Conservation (phyloP, 2,888 invertebrate genomes). For the Syrista parreyssii region DNA sequence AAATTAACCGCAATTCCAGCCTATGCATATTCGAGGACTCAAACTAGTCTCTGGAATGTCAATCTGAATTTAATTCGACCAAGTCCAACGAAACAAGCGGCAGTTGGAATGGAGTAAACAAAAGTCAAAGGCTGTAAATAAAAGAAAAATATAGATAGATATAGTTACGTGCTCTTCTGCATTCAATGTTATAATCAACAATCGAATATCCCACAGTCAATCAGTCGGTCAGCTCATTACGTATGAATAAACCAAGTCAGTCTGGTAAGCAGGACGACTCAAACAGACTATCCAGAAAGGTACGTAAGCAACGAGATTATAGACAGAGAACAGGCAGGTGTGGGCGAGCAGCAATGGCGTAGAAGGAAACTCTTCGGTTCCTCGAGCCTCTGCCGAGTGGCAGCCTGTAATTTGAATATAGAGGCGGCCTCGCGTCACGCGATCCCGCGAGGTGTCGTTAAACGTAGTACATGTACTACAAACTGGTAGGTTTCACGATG, state of each 20-base stretch:
- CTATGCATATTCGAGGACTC: background rate
- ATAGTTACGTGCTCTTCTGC: too few species aligned
- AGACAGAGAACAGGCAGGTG: conserved; percentile 9
- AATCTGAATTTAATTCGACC: background rate
- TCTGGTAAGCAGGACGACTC: background rate
- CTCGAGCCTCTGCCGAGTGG: conserved; percentile 7
- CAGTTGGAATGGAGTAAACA: background rate
- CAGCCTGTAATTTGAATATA: conserved; percentile 17
- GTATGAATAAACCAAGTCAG: background rate
- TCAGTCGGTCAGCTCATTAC: background rate
- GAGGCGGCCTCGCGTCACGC: conserved; percentile 17
- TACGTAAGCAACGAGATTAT: background rate
- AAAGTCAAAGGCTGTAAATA: background rate
- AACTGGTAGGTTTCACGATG: background rate
- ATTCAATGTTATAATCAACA: background rate
- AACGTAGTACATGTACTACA: conserved; percentile 1
- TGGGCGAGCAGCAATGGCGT: conserved; percentile 11
- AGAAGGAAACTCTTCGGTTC: background rate
- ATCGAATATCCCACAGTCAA: background rate
- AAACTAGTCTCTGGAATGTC: background rate
- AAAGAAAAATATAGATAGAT: background rate
- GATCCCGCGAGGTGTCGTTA: conserved; percentile 12
- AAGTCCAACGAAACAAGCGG: background rate
- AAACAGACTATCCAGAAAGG: background rate
- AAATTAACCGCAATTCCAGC: background rate